Conservation (phyloP, 2,888 invertebrate genomes). For the Branchellion lobata region DNA sequence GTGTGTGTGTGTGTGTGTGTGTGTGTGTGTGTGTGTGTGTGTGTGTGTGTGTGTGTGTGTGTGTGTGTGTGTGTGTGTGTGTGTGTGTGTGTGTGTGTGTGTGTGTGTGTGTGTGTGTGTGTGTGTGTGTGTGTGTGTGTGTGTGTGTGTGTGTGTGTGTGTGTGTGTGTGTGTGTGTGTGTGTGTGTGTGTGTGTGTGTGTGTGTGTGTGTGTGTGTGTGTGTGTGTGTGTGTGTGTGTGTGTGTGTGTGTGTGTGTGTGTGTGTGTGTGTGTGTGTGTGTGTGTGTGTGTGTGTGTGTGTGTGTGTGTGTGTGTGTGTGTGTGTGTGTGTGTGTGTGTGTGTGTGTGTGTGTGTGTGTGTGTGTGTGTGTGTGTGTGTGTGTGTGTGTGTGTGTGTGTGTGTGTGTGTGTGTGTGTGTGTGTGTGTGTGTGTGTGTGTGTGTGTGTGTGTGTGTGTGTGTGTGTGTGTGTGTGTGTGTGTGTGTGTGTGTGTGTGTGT, state of each 20-base stretch:
- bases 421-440: no score
- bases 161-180: conserved; percentile 25
- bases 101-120: conserved; percentile 27
- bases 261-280: conserved; percentile 24
- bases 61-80: conserved; percentile 27
- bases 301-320: not conserved
- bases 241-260: conserved; percentile 11
- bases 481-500: no score
- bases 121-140: conserved; percentile 18
- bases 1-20: not conserved
- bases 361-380: no score
- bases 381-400: no score
- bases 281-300: conserved; percentile 10
- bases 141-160: conserved; percentile 18
- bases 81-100: conserved; percentile 28
- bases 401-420: no score
- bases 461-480: no score
- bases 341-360: no score
- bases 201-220: conserved; percentile 15
- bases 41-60: conserved; percentile 16
- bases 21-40: conserved; percentile 25
- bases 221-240: not conserved
- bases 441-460: no score
- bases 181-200: conserved; percentile 27
- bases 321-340: no score